A percentile compares a stretch with the other conserved stretches of the same genome.
Evolutionary conservation across 2,888 invertebrate species (phyloP).

Genomic region (Epsilonema sp.): DNA sequence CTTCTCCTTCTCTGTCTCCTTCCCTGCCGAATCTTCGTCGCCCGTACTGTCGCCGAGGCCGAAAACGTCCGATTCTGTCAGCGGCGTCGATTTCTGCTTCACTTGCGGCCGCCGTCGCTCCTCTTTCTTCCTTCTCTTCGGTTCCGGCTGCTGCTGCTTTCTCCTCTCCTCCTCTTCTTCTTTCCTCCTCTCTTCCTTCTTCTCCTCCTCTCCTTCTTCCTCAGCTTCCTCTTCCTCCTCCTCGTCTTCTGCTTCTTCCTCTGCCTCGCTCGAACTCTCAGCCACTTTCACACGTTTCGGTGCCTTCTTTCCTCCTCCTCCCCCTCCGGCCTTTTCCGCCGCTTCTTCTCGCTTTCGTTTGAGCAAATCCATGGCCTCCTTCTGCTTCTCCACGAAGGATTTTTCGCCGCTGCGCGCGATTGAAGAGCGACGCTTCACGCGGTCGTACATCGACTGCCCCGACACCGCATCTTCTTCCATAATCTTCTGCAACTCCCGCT

Average conservation of each 20-base stretch:
- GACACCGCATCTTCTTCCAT: constrained; percentile 5
- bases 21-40: too few relatives aligned
- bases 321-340: not conserved
- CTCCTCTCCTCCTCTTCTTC: not conserved
- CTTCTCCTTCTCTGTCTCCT: constrained; percentile 17
- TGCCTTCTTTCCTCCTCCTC: not conserved
- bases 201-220: not conserved
- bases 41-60: not conserved
- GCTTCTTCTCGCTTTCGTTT: constrained; percentile 8
- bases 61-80: not conserved
- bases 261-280: not conserved
- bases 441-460: constrained; percentile 17
- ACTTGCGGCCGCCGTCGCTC: too few relatives aligned
- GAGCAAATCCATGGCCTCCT: constrained; percentile 10
- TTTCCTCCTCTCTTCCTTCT: not conserved
- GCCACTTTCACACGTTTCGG: not conserved
- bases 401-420: constrained; percentile 6
- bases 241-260: not conserved
- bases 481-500: constrained; percentile 12
- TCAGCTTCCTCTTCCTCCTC: not conserved
- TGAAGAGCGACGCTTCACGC: constrained; percentile 15
- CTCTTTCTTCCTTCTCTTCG: not conserved
- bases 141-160: not conserved
- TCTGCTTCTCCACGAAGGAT: constrained; percentile 8
- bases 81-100: not conserved